Conservation (phyloP, 2,888 invertebrate species). For the Andricus quercusramuli region DNA sequence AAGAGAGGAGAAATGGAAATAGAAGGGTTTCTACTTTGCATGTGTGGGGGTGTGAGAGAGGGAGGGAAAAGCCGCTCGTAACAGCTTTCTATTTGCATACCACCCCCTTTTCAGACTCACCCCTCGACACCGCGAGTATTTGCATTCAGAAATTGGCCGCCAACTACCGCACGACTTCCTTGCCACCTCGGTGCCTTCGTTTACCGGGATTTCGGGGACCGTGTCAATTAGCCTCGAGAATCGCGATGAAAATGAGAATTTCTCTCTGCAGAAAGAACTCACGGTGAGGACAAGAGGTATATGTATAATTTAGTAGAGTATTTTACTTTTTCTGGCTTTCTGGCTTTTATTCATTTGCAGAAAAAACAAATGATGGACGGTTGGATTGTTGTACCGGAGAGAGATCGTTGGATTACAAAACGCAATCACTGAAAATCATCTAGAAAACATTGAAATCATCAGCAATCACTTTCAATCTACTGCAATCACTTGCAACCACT, state of each 20-base stretch:
- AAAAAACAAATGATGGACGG: not conserved
- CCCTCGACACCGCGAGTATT: constrained; percentile 70
- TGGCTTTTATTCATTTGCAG: not conserved
- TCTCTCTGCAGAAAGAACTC: constrained; percentile 29
- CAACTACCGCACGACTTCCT: constrained; percentile 70
- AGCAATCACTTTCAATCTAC: too few species aligned
- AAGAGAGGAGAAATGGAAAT: constrained; percentile 48
- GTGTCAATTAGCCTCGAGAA: constrained; percentile 50
- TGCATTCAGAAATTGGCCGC: constrained; percentile 78
- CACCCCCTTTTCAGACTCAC: constrained; percentile 60
- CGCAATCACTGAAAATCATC: too few species aligned
- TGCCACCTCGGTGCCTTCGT: constrained; percentile 59
- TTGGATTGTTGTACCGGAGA: not conserved
- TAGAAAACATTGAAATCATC: too few species aligned
- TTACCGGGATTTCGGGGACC: constrained; percentile 49
- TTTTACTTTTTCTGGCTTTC: not conserved
- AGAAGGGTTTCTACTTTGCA: constrained; percentile 41
- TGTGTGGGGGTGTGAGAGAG: constrained; percentile 41
- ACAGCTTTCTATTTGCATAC: constrained; percentile 77
- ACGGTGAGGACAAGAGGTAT: not conserved
- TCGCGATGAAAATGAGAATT: constrained; percentile 40
- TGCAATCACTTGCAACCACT: too few species aligned
- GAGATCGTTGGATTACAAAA: too few species aligned
- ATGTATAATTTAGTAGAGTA: not conserved
- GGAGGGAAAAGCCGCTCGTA: constrained; percentile 62